Evolutionary conservation across 2,113 vertebrate species (phyloP).

Genomic region (Egretta garzetta): DNA sequence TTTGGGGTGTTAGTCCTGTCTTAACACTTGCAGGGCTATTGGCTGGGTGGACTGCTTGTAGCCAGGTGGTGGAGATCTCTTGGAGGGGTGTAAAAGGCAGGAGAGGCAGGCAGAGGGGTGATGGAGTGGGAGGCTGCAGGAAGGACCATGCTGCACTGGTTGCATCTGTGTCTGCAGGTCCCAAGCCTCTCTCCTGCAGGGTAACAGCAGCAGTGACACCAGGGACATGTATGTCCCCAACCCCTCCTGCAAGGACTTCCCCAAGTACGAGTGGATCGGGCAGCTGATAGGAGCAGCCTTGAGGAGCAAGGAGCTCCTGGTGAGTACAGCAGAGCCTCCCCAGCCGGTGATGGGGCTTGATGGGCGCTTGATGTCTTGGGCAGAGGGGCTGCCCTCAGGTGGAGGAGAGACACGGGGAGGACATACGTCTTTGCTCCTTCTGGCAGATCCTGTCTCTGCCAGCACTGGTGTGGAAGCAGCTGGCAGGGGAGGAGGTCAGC

Average conservation of each 20-base stretch:
- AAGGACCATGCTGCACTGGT: neutral
- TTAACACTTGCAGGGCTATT: neutral
- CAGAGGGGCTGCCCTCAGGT: neutral
- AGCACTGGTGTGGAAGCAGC: constrained; percentile 93
- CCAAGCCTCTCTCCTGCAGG: constrained; percentile 68
- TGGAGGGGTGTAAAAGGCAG: neutral
- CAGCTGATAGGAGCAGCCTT: constrained; percentile 96
- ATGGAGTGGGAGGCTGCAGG: neutral
- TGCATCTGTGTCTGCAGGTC: accelerated
- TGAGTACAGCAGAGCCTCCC: constrained; percentile 60
- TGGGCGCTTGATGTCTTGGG: accelerated
- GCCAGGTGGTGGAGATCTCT: neutral
- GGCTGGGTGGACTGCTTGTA: neutral
- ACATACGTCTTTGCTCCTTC: accelerated
- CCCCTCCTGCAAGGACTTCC: constrained; percentile 92
- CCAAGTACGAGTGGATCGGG: constrained; percentile 95
- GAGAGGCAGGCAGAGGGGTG: neutral
- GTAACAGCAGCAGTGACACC: constrained; percentile 84
- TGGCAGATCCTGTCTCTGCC: constrained; percentile 89
- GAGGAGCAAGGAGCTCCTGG: constrained; percentile 93
- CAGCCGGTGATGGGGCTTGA: neutral
- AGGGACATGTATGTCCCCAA: constrained; percentile 95
- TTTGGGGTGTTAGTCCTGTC: neutral
- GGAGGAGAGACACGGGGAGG: neutral
- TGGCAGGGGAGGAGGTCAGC: constrained; percentile 88